These are phyloP conservation scores for Macropus fuliginosus DNA, from an alignment of 2,797 vertebrate genomes.

Conservation along the genomic window DNA sequence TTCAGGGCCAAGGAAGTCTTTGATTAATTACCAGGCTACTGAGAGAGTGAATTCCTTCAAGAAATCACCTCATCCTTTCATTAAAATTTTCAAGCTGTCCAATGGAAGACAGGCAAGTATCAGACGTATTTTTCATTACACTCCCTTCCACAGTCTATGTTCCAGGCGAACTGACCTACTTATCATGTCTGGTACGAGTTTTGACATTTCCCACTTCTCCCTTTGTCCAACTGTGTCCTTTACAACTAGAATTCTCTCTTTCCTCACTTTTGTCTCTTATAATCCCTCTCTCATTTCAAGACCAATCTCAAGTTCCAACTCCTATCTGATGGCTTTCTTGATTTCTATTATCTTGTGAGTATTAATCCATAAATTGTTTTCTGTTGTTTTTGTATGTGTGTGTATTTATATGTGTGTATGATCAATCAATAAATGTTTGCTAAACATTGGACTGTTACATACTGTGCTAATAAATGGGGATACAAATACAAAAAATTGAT, in stretches of 20 bases:
- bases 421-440: neutral
- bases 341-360: neutral
- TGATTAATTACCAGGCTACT: neutral
- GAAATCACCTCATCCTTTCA: neutral
- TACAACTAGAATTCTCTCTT: neutral
- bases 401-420: no score
- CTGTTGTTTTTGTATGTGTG: neutral
- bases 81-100: neutral
- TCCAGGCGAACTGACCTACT: neutral
- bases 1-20: neutral
- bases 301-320: neutral
- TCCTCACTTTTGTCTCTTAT: neutral
- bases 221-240: neutral
- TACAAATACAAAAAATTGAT: neutral
- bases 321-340: neutral
- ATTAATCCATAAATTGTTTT: neutral
- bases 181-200: neutral
- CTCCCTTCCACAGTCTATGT: neutral
- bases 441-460: no score
- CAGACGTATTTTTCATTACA: neutral
- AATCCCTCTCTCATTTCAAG: neutral
- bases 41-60: neutral
- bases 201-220: neutral
- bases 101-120: neutral
- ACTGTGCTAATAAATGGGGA: neutral